Evolutionary conservation across 2,797 vertebrate genomes (phyloP).

Genomic region (Hylomyscus alleni): DNA sequence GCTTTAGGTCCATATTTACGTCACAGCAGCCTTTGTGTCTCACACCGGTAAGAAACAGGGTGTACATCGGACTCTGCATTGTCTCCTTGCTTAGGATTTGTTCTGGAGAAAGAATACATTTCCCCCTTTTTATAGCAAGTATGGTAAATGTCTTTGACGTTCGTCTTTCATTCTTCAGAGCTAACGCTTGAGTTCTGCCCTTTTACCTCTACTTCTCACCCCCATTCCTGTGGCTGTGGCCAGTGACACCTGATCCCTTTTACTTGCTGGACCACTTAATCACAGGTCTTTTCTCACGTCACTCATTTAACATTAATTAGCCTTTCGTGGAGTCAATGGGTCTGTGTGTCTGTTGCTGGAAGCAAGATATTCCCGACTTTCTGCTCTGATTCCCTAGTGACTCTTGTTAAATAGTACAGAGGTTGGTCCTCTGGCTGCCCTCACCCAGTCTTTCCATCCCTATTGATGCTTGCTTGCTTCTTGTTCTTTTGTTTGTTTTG

Average conservation of each 20-base stretch:
- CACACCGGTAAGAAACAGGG: neutral
- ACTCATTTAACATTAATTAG: neutral
- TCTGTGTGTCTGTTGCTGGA: neutral
- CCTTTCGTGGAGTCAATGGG: neutral
- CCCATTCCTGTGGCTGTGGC: neutral
- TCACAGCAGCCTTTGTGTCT: conserved; percentile 3
- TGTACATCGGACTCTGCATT: neutral
- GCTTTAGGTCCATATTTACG: neutral
- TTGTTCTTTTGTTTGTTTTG: no score
- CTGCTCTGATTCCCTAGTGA: neutral
- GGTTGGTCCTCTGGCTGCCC: neutral
- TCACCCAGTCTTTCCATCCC: neutral
- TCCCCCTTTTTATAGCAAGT: conserved; percentile 47
- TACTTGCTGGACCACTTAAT: neutral
- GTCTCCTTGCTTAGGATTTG: conserved; percentile 51
- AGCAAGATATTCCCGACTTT: neutral
- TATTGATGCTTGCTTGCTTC: neutral
- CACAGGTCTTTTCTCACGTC: neutral
- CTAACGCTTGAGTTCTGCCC: neutral
- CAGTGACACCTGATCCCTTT: neutral
- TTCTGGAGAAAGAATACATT: conserved; percentile 50
- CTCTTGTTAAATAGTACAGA: neutral
- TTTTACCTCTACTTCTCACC: neutral
- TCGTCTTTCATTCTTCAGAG: neutral
- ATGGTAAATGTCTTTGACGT: neutral